Conservation (phyloP, 2,797 vertebrate species). For the Anableps anableps region DNA sequence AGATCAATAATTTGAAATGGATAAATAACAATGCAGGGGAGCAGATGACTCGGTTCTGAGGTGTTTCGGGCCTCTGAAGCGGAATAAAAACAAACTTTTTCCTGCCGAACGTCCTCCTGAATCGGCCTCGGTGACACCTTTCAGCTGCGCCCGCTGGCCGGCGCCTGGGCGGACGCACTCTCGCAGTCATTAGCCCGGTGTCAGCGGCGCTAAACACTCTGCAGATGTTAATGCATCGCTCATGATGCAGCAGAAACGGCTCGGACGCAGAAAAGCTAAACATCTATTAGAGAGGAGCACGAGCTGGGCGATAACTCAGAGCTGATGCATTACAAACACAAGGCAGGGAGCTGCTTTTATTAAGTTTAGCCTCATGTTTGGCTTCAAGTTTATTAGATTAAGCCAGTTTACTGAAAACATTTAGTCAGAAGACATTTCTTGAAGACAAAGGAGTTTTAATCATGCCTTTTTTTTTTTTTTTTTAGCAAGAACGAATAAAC, state of each 20-base stretch:
- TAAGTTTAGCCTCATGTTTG: constrained; percentile 9
- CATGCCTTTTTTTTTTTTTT: no score
- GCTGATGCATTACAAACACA: constrained; percentile 57
- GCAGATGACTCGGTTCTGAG: constrained; percentile 25
- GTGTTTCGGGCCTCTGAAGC: constrained; percentile 17
- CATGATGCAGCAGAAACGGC: constrained; percentile 71
- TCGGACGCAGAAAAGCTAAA: constrained; percentile 59
- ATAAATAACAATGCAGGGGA: constrained; percentile 60
- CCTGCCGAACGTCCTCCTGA: constrained; percentile 51
- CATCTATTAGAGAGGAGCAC: constrained; percentile 26
- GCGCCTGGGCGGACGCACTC: constrained; percentile 31
- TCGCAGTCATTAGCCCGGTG: constrained; percentile 77
- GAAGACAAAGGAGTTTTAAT: background rate
- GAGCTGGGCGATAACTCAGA: constrained; percentile 46
- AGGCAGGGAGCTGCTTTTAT: constrained; percentile 19
- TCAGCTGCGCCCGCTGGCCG: constrained; percentile 82
- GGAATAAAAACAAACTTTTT: constrained; percentile 19
- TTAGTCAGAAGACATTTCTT: background rate
- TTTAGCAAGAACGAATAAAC: background rate
- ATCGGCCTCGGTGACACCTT: constrained; percentile 73
- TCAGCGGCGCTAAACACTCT: constrained; percentile 79
- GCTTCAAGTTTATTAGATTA: constrained; percentile 8
- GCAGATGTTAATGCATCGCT: constrained; percentile 83
- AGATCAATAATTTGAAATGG: constrained; percentile 79
- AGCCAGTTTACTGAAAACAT: constrained; percentile 15